Base-by-base conservation (phyloP, 2,888 invertebrate genomes). In the Stenichneumon culpator region DNA sequence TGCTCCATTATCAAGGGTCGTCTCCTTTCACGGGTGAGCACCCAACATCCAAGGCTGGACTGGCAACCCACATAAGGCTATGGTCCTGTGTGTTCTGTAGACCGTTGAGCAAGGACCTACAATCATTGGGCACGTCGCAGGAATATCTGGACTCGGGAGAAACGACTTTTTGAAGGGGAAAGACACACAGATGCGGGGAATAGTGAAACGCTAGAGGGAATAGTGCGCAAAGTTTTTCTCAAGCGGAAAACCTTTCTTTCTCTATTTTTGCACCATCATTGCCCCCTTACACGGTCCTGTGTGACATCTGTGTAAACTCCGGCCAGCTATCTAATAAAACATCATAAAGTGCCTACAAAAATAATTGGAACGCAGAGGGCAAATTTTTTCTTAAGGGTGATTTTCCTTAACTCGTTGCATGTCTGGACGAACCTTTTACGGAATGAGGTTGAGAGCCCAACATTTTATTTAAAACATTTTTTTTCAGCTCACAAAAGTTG, bases 1-100 rank as follows among this genome's bases (percentile, higher is more conserved):
- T 73, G 28, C 65, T 67, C 73, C 67, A 80, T 73, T 73, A 65
- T 80, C 67, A 39, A 73, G 72, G 22, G 25, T 60, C 67, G 67
- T 32, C 25, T 50, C 50, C 72, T 39, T 3, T 28, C 44, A 52
- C 25, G 52, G 65, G 28, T 28, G 67, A 65, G 70, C 50, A 52
- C n/a, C 70, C 63, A 63, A 3, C 32, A 16, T 22, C 60, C 60
- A 60, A 22, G 11, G 16, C 28, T 60, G 16, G 60, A 60, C 25
- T 39, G 39, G 11, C 28, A 60, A 28, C 28, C 28, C 25, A 16
- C 63, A 6, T 14, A 28, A 7, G 28, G 28, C 63, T 1, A 28
- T 63, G 28, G 6, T 63, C 57, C 63, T 28, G 32, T 63, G n/a
- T 63, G 32, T 7, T 63, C 28, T 16, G 28, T 28, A 16, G 16